Percentiles rank a stretch among this genome's conserved stretches.
These are phyloP conservation scores for Chrysemys picta DNA, from an alignment of 2,113 vertebrate species.

Conservation along the genomic window DNA sequence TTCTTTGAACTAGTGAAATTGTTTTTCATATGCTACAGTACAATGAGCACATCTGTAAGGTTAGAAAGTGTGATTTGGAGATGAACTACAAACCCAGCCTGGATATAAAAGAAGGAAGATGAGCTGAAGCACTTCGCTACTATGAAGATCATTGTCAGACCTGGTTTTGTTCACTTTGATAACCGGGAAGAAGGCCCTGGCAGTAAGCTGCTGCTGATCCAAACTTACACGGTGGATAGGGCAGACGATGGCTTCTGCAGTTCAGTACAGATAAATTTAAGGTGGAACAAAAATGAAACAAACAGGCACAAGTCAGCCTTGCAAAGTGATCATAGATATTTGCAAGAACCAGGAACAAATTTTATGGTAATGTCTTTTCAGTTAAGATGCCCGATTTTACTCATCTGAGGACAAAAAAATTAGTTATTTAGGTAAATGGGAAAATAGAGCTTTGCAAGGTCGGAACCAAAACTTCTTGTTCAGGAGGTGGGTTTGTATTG, in stretches of 20 bases:
- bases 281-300: not conserved
- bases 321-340: not conserved
- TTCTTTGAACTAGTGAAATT: not conserved
- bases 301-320: not conserved
- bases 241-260: accelerated
- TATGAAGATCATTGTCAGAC: not conserved
- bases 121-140: accelerated
- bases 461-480: not conserved
- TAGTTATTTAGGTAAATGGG: not conserved
- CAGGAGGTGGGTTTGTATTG: not conserved
- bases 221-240: too few species aligned
- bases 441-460: not conserved
- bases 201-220: not conserved
- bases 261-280: not conserved
- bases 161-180: not conserved
- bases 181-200: not conserved
- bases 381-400: accelerated
- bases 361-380: not conserved
- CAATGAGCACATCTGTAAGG: not conserved
- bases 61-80: not conserved
- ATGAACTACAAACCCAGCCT: accelerated
- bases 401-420: not conserved
- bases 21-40: accelerated
- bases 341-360: accelerated
- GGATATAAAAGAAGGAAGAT: not conserved